These are phyloP conservation scores for Dinoponera quadriceps DNA, from an alignment of 1,140 invertebrate genomes.

Conservation along the genomic window DNA sequence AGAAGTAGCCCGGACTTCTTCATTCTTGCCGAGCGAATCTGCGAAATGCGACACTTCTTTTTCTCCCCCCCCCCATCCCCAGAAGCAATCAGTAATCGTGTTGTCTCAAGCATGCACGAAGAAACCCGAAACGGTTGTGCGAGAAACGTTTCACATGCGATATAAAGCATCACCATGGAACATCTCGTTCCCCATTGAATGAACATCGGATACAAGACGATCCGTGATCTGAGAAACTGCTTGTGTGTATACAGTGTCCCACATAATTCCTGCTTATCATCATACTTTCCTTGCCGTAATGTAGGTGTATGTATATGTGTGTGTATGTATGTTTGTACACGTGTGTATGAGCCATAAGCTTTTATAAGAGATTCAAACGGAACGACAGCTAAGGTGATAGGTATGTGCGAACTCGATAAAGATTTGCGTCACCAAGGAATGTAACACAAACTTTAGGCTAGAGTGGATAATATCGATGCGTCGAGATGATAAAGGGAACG, in stretches of 20 bases:
- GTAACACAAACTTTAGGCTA: not conserved
- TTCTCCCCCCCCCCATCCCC: too few relatives aligned
- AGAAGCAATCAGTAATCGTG: not conserved
- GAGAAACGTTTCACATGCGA: slow-evolving; percentile 18
- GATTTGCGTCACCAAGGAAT: not conserved
- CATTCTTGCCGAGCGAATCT: not conserved
- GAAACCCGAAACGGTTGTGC: slow-evolving; percentile 1
- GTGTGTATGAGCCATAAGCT: not conserved
- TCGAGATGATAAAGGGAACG: not conserved
- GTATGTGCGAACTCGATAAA: slow-evolving; percentile 1
- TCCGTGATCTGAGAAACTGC: not conserved
- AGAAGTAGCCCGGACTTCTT: not conserved
- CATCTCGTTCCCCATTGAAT: not conserved
- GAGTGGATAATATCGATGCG: not conserved
- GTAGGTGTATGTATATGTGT: too few relatives aligned
- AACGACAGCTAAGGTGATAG: not conserved
- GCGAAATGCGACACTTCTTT: too few relatives aligned
- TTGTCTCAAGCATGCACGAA: not conserved
- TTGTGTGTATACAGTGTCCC: not conserved
- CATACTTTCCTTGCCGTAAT: not conserved
- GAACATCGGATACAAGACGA: slow-evolving; percentile 23
- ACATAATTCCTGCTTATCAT: not conserved
- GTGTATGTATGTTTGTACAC: too few relatives aligned
- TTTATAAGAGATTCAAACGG: not conserved
- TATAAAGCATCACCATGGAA: slow-evolving; percentile 7